Percentiles rank a stretch among this genome's conserved stretches.
phyloP scores from a whole-genome alignment of 2,888 invertebrate species.

The Tyria jacobaeae region DNA sequence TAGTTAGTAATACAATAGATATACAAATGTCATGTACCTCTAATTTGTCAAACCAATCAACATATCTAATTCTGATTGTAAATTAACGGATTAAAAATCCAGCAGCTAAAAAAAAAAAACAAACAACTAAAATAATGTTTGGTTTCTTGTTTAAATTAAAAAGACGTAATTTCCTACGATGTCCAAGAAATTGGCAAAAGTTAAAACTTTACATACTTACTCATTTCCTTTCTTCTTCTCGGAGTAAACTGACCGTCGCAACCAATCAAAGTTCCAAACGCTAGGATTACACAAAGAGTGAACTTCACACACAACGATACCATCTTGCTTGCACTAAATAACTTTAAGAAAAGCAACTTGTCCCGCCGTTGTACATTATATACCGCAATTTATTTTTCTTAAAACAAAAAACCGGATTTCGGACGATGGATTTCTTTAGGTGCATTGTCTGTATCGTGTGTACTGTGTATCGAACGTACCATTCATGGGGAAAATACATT shows the following conservation, averaged over 20 bases:
- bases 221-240: conserved; percentile 31
- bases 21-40: no score
- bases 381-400: conserved; percentile 52
- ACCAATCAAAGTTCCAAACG: conserved; percentile 37
- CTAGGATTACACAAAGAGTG: conserved; percentile 43
- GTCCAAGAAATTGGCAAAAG: neutral
- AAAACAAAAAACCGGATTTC: conserved; percentile 56
- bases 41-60: no score
- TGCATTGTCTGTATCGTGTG: conserved; percentile 26
- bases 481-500: conserved; percentile 8
- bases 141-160: no score
- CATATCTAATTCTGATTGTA: neutral
- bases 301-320: conserved; percentile 46
- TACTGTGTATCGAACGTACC: conserved; percentile 9
- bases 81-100: no score
- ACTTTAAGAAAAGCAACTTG: conserved; percentile 48
- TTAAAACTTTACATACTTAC: conserved; percentile 46
- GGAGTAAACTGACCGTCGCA: conserved; percentile 52
- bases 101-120: no score
- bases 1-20: no score
- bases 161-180: no score
- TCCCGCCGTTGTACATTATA: conserved; percentile 50
- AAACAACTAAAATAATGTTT: no score
- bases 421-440: conserved; percentile 25
- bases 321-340: conserved; percentile 60